Conservation (phyloP, 1,140 invertebrate species). For the Aradophagus sp. region DNA sequence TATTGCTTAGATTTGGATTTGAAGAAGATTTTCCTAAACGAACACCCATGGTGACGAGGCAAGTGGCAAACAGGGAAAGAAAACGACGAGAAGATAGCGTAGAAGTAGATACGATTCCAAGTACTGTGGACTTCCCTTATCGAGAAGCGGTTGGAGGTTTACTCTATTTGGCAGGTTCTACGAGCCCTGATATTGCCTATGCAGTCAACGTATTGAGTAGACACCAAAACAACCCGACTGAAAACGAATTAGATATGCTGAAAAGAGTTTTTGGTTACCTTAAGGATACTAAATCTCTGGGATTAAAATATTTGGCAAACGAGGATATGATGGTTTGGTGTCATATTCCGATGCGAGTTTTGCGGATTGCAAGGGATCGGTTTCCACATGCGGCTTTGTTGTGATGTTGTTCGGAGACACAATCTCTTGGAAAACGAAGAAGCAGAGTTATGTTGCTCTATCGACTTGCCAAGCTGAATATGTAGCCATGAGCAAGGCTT, state of each 20-base stretch:
- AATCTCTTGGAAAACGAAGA: constrained; percentile 1
- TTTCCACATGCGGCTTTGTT: constrained; percentile 24
- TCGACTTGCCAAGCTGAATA: not conserved
- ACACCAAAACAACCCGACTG: constrained; percentile 17
- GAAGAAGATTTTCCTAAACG: constrained; percentile 26
- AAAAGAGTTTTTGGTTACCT: constrained; percentile 4
- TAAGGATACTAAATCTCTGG: constrained; percentile 48
- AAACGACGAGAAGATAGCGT: constrained; percentile 22
- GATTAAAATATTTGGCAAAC: constrained; percentile 4
- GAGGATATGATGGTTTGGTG: constrained; percentile 14
- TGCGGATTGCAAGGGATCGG: constrained; percentile 27
- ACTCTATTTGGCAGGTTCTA: constrained; percentile 24
- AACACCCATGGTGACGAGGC: constrained; percentile 49
- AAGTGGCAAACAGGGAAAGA: constrained; percentile 36
- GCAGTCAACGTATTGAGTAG: constrained; percentile 7
- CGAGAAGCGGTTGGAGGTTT: constrained; percentile 45
- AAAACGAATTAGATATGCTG: constrained; percentile 18
- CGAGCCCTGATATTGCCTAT: constrained; percentile 8
- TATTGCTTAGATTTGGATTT: constrained; percentile 37
- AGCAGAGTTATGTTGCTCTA: constrained; percentile 3
- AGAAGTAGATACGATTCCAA: not conserved
- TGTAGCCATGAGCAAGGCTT: not conserved
- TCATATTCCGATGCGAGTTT: constrained; percentile 40
- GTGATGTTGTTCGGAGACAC: constrained; percentile 4
- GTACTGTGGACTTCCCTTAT: constrained; percentile 36